phyloP scores from a whole-genome alignment of 2,797 vertebrate species.

The Falco rusticolus region DNA sequence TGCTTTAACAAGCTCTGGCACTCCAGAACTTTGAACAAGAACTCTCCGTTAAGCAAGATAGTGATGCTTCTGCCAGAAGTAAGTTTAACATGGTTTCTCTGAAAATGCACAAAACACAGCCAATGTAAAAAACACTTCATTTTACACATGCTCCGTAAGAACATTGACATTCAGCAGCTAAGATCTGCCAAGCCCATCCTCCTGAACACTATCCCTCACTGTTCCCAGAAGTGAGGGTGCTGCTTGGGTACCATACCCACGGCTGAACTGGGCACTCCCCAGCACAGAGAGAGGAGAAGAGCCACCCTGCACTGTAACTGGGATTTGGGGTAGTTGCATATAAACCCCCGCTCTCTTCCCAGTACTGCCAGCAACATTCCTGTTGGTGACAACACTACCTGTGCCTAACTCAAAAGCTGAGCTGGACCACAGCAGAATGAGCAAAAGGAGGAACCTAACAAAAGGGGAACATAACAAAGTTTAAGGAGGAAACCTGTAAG shows the following conservation, averaged over 20 bases:
- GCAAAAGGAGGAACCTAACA: neutral
- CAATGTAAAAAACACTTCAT: neutral
- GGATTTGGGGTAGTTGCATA: neutral
- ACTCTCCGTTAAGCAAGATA: fast-evolving
- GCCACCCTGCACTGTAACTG: neutral
- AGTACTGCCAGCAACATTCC: neutral
- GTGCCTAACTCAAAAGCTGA: neutral
- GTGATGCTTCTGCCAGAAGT: neutral
- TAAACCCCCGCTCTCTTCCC: neutral
- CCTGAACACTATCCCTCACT: neutral
- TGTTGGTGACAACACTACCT: too few species aligned
- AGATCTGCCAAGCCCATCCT: neutral
- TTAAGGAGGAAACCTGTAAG: neutral
- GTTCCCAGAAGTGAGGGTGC: neutral
- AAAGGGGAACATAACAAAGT: neutral
- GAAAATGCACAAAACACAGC: neutral
- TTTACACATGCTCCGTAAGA: neutral
- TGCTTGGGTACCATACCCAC: neutral
- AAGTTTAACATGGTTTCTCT: neutral
- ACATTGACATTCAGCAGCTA: neutral
- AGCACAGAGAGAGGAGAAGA: neutral
- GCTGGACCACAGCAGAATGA: neutral
- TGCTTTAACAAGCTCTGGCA: neutral
- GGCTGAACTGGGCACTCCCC: neutral
- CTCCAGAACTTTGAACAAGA: neutral